Evolutionary conservation across 2,888 invertebrate species (phyloP).

Genomic region (Nemapogon koenigi): DNA sequence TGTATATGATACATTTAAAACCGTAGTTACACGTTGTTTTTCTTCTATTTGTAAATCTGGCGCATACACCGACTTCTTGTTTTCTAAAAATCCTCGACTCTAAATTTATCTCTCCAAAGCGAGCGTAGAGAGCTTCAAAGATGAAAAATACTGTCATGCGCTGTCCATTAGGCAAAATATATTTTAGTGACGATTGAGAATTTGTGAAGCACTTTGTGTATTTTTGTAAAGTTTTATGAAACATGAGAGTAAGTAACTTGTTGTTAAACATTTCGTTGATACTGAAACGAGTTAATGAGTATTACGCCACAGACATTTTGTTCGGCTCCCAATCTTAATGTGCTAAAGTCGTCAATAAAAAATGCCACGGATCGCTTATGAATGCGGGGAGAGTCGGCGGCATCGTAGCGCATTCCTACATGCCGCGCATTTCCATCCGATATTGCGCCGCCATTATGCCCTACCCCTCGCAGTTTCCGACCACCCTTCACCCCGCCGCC

Average conservation of each 20-base stretch:
- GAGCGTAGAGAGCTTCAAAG: conserved; percentile 29
- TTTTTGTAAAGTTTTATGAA: no score
- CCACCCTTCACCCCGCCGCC: conserved; percentile 41
- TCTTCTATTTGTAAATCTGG: not conserved
- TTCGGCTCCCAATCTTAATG: conserved; percentile 35
- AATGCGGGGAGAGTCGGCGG: conserved; percentile 45
- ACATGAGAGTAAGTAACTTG: no score
- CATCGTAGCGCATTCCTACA: conserved; percentile 62
- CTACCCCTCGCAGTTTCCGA: conserved; percentile 39
- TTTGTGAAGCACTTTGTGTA: no score
- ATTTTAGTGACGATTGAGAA: no score
- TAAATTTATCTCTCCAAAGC: conserved; percentile 45
- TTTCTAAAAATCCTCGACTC: conserved; percentile 43
- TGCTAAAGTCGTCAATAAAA: conserved; percentile 62
- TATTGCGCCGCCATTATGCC: conserved; percentile 65
- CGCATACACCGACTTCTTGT: conserved; percentile 25
- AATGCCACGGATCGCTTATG: conserved; percentile 61
- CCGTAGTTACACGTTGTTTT: no score
- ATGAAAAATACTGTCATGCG: conserved; percentile 46
- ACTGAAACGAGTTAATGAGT: not conserved
- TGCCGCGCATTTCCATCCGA: conserved; percentile 66
- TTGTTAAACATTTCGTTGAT: no score
- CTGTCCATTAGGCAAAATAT: conserved; percentile 47
- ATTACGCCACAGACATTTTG: not conserved
- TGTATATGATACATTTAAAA: no score